phyloP scores from a whole-genome alignment of 2,113 vertebrate species.

The Menidia beryllina region DNA sequence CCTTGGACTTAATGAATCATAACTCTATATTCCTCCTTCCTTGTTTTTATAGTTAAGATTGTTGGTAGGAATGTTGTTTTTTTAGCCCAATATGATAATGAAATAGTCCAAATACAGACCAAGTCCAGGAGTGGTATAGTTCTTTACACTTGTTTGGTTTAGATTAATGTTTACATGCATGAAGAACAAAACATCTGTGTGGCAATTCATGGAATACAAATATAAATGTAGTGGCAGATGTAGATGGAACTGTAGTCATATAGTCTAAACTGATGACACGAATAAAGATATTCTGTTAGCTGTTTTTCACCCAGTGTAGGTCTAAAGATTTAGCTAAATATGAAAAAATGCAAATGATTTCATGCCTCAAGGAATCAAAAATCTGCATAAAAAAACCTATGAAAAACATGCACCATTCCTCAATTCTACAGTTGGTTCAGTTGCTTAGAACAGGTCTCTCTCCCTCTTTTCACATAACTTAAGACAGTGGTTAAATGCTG shows the following conservation, averaged over 20 bases:
- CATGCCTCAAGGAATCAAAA: conserved; percentile 27
- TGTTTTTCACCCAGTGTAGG: conserved; percentile 7
- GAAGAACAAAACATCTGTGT: conserved; percentile 47
- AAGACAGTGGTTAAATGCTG: conserved; percentile 13
- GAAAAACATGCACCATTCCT: conserved; percentile 1
- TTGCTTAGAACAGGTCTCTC: conserved; percentile 34
- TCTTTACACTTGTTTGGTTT: conserved; percentile 59
- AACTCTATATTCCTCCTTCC: not conserved
- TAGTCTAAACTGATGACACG: conserved; percentile 11
- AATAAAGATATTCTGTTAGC: conserved; percentile 3
- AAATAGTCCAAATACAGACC: not conserved
- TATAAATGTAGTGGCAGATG: conserved; percentile 7
- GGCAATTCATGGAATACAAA: conserved; percentile 10
- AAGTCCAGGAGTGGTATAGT: conserved; percentile 14
- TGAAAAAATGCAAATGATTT: conserved; percentile 31
- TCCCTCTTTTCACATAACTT: conserved; percentile 7
- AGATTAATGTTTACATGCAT: conserved; percentile 70
- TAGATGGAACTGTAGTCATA: conserved; percentile 24
- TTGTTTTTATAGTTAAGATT: not conserved
- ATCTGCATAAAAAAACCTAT: not conserved
- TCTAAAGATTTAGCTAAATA: conserved; percentile 15
- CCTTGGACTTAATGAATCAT: not conserved
- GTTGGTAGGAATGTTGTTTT: not conserved
- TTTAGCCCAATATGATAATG: conserved; percentile 16
- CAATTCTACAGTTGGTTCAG: conserved; percentile 47